Percentiles rank a stretch among this genome's conserved stretches.
These are phyloP conservation scores for Amphiura filiformis DNA, from an alignment of 35 echinoderm and acorn worm genomes.

Conservation along the genomic window DNA sequence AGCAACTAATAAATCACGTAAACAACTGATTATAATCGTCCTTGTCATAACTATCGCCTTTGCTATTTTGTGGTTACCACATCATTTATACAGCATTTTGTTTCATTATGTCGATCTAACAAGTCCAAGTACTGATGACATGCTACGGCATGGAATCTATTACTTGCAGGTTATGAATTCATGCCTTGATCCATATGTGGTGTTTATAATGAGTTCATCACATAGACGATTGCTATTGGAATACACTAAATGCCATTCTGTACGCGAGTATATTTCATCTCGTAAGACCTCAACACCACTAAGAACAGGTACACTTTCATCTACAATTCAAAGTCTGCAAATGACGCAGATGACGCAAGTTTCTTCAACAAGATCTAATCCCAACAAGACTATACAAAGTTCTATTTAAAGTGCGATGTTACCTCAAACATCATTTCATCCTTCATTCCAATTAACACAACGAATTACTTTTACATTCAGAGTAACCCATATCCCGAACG, in stretches of 20 bases:
- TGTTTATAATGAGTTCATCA: not conserved
- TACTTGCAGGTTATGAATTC: not conserved
- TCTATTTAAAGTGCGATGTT: too few relatives aligned
- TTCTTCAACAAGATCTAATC: too few relatives aligned
- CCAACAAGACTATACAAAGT: too few relatives aligned
- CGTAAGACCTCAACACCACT: not conserved
- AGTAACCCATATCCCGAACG: too few relatives aligned
- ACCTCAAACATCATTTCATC: too few relatives aligned
- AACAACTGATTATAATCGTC: not conserved
- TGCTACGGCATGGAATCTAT: not conserved
- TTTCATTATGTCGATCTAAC: not conserved
- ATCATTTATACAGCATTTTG: not conserved
- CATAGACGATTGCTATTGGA: not conserved
- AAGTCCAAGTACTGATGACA: not conserved
- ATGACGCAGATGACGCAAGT: not conserved
- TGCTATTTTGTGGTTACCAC: not conserved
- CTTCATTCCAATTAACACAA: too few relatives aligned
- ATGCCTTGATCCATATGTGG: not conserved
- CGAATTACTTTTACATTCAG: too few relatives aligned
- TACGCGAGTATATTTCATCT: not conserved
- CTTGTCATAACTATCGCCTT: not conserved
- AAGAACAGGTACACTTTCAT: not conserved
- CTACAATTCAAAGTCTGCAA: not conserved
- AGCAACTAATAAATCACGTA: not conserved
- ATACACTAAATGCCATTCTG: not conserved